Evolutionary conservation across 2,888 invertebrate genomes (phyloP), one percentile per base, ranked within the genome.

Genomic region (Cryptus armator): DNA sequence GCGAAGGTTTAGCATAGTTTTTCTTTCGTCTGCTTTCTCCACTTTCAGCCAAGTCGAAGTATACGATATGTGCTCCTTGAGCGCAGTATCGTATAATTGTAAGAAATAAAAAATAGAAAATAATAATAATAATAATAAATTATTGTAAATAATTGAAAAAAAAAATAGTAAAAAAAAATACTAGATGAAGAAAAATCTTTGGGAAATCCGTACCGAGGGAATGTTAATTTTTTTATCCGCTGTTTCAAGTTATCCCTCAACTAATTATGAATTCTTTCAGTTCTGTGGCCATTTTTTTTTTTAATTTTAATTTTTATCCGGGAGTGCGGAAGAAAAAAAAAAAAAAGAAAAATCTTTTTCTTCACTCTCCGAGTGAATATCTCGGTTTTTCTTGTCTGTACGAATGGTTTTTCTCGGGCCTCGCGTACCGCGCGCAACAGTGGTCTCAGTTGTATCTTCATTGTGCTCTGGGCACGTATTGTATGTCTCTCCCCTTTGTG

Each of bases 401-500:
- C 9, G 19, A 53, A 51, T 51, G 32, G 37, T 37, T 53, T 29
- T 10, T 53, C 16, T 16, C 1, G 3, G n/a, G 44, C 3, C n/a
- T 3, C 51, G 71, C 12, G 16, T 43, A 16, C 44, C 51, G n/a
- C 37, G 37, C 24, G 32, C 74, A 37, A 24, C 75, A 64, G 32
- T 51, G 2, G 37, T 7, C 9, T 5, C 37, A 12, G 64, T 9
- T 46, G 51, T 53, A 64, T 78, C 71, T 46, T 56, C 75, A 72
- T 78, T 83, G 81, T 81, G 79, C 68, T 10, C 43, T 24, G 66
- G 70, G 64, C 44, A 62, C 51, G 68, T 77, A 78, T 83, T 59
- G 83, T 67, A 83, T 56, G 64, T 62, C 62, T 62, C 62, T 44
- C 16, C 24, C 14, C 80, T 75, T 78, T 71, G 37, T 46, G 29